Evolutionary conservation across 2,113 vertebrate genomes (phyloP), one percentile per base, ranked within the genome.

Genomic region (Triplophysa siluroides): DNA sequence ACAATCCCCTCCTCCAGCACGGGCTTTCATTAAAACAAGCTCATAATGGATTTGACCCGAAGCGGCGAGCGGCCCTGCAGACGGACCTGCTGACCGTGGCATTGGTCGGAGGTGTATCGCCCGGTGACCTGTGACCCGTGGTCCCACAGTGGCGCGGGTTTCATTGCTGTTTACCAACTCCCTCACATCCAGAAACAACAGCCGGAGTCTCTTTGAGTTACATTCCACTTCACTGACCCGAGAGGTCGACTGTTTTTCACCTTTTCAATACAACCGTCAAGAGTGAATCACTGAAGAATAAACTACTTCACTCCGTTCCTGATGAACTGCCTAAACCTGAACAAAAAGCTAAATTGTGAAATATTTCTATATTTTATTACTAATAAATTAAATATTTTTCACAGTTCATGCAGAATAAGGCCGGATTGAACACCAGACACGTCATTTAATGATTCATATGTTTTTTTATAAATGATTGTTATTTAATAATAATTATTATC

Each of bases 1-100:
- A 75, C 61, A 63, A 58, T 72, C 50, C 56, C 43, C 68, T 23
- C 54, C 29, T 41, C 12, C 4, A 23, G 38, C 21, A n/a, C 52
- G 56, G 24, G 60, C 29, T 6, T 38, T n/a, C 29, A 60, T 45
- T 33, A 9, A 63, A 47, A 12, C 18, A 1, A 7, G 11, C 47
- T 64, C 58, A 41, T 77, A 45, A 80, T 78, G 60, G 33, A 76
- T 78, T 69, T 85, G 76, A 76, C 79, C 33, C 77, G 26, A 63
- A 41, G 19, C 21, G 8, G n/a, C 29, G n/a, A 18, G 14, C 54
- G 2, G 6, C 19, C 6, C 18, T 2, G 8, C 14, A 50, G 66
- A 68, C 56, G 33, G 23, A 29, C 69, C n/a, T 11, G 54, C 68
- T 78, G 84, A 85, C 84, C 84, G 50, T 85, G 84, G 84, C 84